These are phyloP conservation scores for Vidua chalybeata DNA, from an alignment of 2,113 vertebrate species.

Conservation along the genomic window DNA sequence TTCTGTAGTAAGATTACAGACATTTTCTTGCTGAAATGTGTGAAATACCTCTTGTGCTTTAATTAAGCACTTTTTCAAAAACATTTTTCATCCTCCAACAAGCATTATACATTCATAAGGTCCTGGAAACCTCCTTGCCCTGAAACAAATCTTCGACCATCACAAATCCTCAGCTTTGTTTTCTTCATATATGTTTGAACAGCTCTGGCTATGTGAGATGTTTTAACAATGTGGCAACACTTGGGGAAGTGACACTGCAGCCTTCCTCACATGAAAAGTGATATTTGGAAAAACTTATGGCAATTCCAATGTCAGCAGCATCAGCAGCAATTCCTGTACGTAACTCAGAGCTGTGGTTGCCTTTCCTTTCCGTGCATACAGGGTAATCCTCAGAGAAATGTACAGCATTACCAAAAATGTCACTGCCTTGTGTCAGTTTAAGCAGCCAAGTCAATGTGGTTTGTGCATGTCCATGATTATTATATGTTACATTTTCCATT, in stretches of 20 bases:
- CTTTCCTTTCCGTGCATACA: background rate
- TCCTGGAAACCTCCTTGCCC: background rate
- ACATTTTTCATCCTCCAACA: background rate
- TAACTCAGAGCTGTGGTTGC: background rate
- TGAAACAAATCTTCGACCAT: background rate
- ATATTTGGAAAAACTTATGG: background rate
- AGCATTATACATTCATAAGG: background rate
- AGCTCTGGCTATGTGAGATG: background rate
- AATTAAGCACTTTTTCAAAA: background rate
- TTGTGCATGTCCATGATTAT: background rate
- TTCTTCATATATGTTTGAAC: background rate
- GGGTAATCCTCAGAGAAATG: background rate
- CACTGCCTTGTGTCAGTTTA: background rate
- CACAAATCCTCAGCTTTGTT: background rate
- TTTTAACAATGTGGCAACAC: background rate
- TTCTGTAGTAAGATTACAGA: background rate
- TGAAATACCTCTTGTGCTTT: background rate
- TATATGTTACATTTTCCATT: constrained; percentile 25
- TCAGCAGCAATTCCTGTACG: background rate
- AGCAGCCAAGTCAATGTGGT: background rate
- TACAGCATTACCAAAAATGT: background rate
- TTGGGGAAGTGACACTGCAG: background rate
- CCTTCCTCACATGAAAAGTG: background rate
- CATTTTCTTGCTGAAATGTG: background rate
- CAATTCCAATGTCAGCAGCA: background rate